Evolutionary conservation across 2,113 vertebrate genomes (phyloP).

Genomic region (Misgurnus anguillicaudatus): DNA sequence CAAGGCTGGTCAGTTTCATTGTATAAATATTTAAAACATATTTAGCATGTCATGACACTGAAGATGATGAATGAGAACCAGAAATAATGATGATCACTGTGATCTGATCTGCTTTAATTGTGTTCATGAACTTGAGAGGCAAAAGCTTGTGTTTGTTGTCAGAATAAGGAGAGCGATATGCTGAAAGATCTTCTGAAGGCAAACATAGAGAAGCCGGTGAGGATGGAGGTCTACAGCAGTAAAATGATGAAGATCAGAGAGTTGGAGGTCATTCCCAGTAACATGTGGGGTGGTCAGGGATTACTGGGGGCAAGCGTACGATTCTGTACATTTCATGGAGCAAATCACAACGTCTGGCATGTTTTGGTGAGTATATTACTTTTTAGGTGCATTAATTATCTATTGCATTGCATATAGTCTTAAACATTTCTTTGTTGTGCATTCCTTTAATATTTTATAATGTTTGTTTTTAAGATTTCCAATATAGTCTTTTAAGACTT

Average conservation of each 20-base stretch:
- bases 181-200: slow-evolving; percentile 91
- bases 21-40: neutral
- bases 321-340: slow-evolving; percentile 93
- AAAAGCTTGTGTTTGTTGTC: neutral
- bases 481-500: neutral
- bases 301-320: slow-evolving; percentile 93
- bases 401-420: too few relatives aligned
- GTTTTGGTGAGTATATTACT: slow-evolving; percentile 81
- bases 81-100: neutral
- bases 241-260: slow-evolving; percentile 86
- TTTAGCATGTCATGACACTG: neutral
- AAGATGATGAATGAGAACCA: neutral
- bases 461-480: too few relatives aligned
- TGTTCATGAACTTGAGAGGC: neutral
- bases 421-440: too few relatives aligned
- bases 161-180: slow-evolving; percentile 91
- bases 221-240: slow-evolving; percentile 89
- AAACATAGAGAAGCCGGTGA: slow-evolving; percentile 87
- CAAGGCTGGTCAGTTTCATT: slow-evolving; percentile 72
- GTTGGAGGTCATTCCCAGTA: slow-evolving; percentile 89
- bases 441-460: too few relatives aligned
- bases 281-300: slow-evolving; percentile 96
- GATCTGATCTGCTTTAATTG: neutral
- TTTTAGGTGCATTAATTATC: too few relatives aligned
- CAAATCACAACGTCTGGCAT: slow-evolving; percentile 91